Evolutionary conservation across 2,113 vertebrate genomes (phyloP), one percentile per base, ranked within the genome.

Genomic region (Balaeniceps rex): DNA sequence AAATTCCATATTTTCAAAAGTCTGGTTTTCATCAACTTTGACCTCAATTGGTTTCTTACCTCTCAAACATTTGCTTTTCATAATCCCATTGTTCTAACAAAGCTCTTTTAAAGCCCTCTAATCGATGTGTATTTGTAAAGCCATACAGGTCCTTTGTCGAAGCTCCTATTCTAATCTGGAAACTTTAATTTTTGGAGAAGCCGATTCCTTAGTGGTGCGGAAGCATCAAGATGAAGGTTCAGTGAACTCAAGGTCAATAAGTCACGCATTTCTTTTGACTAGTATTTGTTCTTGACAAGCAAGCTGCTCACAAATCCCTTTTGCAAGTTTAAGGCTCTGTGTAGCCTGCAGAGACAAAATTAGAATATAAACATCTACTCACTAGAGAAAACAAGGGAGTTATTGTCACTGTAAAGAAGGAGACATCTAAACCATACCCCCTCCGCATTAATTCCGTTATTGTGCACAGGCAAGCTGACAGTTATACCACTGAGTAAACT

Each of bases 281-380:
- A 70, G 82, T 87, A 90, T 95, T 96, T 96, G 95, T 75, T 96
- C 96, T 95, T 93, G 91, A 97, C 97, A 96, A 96, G 85, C 87
- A 97, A 84, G 91, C 95, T 90, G 85, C 96, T 95, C 90, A 52
- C 93, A 97, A 97, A 96, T 93, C 93, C 87, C 95, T 95, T 95
- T 94, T 93, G 94, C 95, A 96, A 96, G 90, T 96, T 96, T 97
- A 93, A 95, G 93, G 88, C 90, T 84, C 95, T 90, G 40, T 87
- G 95, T 92, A 96, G 93, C 95, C 97, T 88, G 92, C 95, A 96
- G 96, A 97, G 94, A 92, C 94, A 96, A 97, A 97, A 97, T 95
- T 96, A 97, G 93, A 97, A 95, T 96, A 96, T 97, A 97, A 97
- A 97, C 96, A 97, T 97, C 96, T 88, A 93, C 90, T 95, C 96